Conservation (phyloP, 2,113 vertebrate species). For the Raphicerus campestris region DNA sequence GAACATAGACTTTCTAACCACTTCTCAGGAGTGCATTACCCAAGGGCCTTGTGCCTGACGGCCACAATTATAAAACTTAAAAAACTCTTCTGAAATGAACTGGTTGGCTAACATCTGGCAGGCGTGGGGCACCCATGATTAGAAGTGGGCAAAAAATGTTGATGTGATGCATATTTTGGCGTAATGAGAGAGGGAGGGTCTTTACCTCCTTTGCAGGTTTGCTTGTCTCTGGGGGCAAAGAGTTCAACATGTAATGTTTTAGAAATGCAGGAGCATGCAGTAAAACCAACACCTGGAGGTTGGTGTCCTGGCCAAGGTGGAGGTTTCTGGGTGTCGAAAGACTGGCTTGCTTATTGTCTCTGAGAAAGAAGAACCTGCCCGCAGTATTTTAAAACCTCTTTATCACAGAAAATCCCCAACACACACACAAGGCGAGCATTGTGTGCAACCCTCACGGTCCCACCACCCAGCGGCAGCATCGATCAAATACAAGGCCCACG, state of each 20-base stretch:
- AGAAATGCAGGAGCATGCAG: neutral
- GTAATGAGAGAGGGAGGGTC: neutral
- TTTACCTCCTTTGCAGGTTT: neutral
- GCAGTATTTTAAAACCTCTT: neutral
- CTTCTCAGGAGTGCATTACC: neutral
- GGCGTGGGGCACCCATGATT: neutral
- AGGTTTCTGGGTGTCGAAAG: neutral
- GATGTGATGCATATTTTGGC: neutral
- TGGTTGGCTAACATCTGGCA: neutral
- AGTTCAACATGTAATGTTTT: neutral
- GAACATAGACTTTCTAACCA: neutral
- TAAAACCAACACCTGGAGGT: neutral
- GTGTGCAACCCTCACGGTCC: neutral
- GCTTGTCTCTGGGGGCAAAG: neutral
- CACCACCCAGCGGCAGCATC: neutral
- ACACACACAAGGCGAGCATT: neutral
- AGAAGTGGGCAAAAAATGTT: neutral
- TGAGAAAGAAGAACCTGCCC: neutral
- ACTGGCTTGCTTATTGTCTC: neutral
- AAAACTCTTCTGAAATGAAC: neutral
- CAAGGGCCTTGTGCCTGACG: neutral
- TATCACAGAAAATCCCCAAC: neutral
- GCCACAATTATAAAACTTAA: neutral
- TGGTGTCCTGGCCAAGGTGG: neutral
- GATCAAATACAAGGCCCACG: neutral